These are phyloP conservation scores for Sceloporus undulatus DNA, from an alignment of 2,113 vertebrate species.

Conservation along the genomic window DNA sequence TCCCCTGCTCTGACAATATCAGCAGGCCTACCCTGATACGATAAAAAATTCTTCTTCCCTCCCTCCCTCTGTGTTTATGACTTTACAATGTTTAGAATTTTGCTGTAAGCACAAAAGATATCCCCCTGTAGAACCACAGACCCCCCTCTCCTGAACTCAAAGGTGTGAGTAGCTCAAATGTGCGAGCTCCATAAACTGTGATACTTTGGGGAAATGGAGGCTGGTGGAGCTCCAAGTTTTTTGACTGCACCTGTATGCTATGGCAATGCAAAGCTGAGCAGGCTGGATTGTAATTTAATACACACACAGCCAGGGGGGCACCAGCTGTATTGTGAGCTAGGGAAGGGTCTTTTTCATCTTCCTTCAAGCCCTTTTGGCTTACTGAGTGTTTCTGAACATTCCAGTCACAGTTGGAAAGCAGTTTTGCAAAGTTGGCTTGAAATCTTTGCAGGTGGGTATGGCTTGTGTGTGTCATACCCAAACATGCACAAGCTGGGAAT, in stretches of 20 bases:
- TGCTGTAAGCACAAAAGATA: not conserved
- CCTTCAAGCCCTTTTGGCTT: slow-evolving; percentile 20
- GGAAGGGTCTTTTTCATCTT: not conserved
- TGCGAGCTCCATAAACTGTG: not conserved
- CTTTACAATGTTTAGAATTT: not conserved
- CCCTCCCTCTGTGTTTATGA: not conserved
- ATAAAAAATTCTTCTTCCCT: not conserved
- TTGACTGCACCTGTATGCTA: not conserved
- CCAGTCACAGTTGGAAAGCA: not conserved
- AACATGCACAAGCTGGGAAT: not conserved
- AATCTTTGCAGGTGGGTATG: not conserved
- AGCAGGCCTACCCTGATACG: not conserved
- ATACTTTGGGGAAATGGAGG: slow-evolving; percentile 9
- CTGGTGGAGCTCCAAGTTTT: not conserved
- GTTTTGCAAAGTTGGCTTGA: slow-evolving; percentile 21
- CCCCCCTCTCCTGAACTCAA: not conserved
- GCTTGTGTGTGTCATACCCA: not conserved
- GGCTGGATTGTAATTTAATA: not conserved
- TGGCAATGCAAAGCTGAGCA: not conserved
- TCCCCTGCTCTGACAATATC: not conserved
- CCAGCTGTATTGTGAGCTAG: not conserved
- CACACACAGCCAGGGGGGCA: not conserved
- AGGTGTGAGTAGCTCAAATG: not conserved
- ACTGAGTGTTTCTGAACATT: not conserved
- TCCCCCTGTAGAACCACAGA: not conserved